A percentile compares a stretch with the other conserved stretches of the same genome.
phyloP scores from a whole-genome alignment of 2,888 invertebrate genomes.

The Drosophila acutilabella region DNA sequence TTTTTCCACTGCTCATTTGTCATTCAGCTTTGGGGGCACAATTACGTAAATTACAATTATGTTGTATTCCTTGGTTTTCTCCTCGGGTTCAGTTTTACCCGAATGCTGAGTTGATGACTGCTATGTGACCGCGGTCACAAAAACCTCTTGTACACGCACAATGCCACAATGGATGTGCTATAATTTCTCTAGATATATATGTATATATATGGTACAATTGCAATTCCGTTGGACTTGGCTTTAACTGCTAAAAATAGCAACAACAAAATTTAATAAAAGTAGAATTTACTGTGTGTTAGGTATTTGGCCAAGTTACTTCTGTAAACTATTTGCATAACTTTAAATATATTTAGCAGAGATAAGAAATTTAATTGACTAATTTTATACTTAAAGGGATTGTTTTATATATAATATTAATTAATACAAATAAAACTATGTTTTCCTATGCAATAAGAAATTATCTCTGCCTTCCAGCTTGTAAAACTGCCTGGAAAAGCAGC shows the following conservation, averaged over 20 bases:
- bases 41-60: slow-evolving; percentile 74
- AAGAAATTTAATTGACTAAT: no score
- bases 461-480: not conserved
- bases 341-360: no score
- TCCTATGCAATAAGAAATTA: not conserved
- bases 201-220: not conserved
- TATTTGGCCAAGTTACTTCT: no score
- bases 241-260: not conserved
- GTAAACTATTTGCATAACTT: no score
- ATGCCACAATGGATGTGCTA: slow-evolving; percentile 19
- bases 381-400: no score
- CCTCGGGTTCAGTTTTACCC: slow-evolving; percentile 23
- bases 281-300: no score
- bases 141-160: slow-evolving; percentile 20
- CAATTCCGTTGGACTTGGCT: not conserved
- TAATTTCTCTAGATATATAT: slow-evolving; percentile 8
- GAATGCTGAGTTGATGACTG: slow-evolving; percentile 48
- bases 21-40: slow-evolving; percentile 69
- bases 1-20: slow-evolving; percentile 56
- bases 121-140: slow-evolving; percentile 56
- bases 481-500: not conserved
- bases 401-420: no score
- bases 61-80: slow-evolving; percentile 60
- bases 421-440: no score
- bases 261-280: not conserved